phyloP scores from a whole-genome alignment of 2,113 vertebrate genomes.

The Ursus arctos region DNA sequence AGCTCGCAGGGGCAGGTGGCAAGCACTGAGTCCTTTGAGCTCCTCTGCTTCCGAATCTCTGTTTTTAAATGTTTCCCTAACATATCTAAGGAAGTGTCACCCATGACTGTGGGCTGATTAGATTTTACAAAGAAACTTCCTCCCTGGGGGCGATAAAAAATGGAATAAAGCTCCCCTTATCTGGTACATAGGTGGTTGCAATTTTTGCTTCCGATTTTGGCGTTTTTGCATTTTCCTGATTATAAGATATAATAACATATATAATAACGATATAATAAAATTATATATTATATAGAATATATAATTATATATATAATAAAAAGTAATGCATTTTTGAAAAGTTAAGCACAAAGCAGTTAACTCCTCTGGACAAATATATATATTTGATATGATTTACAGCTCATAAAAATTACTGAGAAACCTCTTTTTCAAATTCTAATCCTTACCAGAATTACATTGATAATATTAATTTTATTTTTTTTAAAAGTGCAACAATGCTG shows the following conservation, averaged over 20 bases:
- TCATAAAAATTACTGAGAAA: neutral
- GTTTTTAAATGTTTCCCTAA: conserved; percentile 22
- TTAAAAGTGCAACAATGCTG: neutral
- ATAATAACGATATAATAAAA: too few relatives aligned
- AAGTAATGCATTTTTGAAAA: neutral
- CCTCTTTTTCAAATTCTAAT: neutral
- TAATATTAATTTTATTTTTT: conserved; percentile 48
- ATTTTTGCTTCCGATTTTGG: conserved; percentile 8
- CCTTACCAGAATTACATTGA: neutral
- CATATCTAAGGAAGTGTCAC: neutral
- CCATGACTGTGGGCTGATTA: neutral
- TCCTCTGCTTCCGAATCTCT: neutral
- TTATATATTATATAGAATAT: too few relatives aligned
- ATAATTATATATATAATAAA: neutral
- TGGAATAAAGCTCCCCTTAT: neutral
- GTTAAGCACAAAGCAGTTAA: neutral
- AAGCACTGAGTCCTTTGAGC: neutral
- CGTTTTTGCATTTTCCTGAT: neutral
- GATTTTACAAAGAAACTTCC: neutral
- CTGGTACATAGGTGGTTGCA: neutral
- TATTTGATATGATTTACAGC: neutral
- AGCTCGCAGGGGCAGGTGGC: neutral
- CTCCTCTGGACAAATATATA: neutral
- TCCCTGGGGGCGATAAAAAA: neutral
- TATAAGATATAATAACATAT: neutral